Evolutionary conservation across 30 jellyfish, hydroid and myxozoan genomes (phyloP).

Genomic region (Aurelia aurita complex sp. Pacific): DNA sequence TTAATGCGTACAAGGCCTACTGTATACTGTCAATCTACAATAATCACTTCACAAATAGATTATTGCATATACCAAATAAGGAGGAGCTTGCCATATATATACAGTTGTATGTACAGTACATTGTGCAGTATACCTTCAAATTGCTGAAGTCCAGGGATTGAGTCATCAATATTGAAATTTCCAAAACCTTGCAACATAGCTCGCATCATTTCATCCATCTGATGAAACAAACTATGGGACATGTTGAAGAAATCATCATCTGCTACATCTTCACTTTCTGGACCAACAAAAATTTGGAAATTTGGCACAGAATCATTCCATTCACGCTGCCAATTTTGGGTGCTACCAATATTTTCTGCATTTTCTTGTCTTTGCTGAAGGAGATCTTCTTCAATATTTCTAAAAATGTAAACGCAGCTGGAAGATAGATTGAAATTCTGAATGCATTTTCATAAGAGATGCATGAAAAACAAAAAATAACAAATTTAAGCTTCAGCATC

Average conservation of each 20-base stretch:
- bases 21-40: too few species aligned
- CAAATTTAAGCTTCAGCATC: too few species aligned
- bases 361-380: constrained; percentile 1
- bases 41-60: too few species aligned
- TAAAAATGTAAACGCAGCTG: neutral
- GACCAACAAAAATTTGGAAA: constrained; percentile 10
- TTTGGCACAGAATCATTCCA: constrained; percentile 11
- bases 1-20: too few species aligned
- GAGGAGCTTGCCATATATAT: too few species aligned
- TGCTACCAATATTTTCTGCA: neutral
- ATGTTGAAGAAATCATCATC: constrained; percentile 5
- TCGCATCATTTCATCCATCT: constrained; percentile 44
- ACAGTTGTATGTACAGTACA: too few species aligned
- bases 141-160: neutral
- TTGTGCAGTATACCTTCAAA: neutral
- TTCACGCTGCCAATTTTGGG: neutral
- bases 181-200: constrained; percentile 34
- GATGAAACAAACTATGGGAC: constrained; percentile 15
- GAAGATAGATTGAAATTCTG: too few species aligned
- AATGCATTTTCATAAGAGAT: too few species aligned
- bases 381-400: constrained; percentile 48
- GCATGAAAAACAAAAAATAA: too few species aligned
- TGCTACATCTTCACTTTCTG: neutral
- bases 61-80: too few species aligned
- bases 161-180: constrained; percentile 1